Base-by-base conservation (phyloP, 2,888 invertebrate genomes). In the Empis livida region DNA sequence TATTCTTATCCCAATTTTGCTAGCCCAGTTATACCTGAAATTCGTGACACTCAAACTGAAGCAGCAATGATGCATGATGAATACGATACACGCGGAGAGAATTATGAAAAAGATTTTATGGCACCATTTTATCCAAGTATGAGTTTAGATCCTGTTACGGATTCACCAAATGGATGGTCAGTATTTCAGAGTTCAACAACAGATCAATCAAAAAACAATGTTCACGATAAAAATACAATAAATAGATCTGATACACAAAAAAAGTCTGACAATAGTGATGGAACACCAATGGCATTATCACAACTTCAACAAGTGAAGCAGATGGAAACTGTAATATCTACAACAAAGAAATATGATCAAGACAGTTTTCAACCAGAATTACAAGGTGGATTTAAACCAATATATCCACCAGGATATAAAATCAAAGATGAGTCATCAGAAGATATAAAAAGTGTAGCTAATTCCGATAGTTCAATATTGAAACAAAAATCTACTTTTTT, bases 91-190 rank as follows among this genome's bases (percentile, higher is more conserved):
- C 59, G 68, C 8, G 67, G 64, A 0, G 65, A 68, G 42, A 63
- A 67, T 46, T 65, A 59, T 43, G 66, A 68, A 49, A 55, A 74
- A 51, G 77, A 77, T 51, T 81, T 82, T 54, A 77, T 80, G 72
- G 80, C 81, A 1, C 81, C 81, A 0, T 82, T 82, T 56, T 77
- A 79, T 42, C 81, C 82, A 0, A 82, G 80, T 55, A 70, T 77
- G 1, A 80, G 75, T 48, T 67, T 79, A 2, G 78, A 75, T 50
- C 56, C 57, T 1, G 71, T 73, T 0, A 71, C 71, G 14, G 71
- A 74, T 20, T 61, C 68, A 0, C 70, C 71, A 27, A 77, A 77
- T 56, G 79, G 80, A 13, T 81, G 81, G 81, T 75, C 75, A 41
- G 76, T 80, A 10, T 72, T 78, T 3, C 63, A 67, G 3, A 58